A percentile compares a stretch with the other conserved stretches of the same genome.
Conservation (phyloP, 1,140 invertebrate species). For the Antheraea mylitta region DNA sequence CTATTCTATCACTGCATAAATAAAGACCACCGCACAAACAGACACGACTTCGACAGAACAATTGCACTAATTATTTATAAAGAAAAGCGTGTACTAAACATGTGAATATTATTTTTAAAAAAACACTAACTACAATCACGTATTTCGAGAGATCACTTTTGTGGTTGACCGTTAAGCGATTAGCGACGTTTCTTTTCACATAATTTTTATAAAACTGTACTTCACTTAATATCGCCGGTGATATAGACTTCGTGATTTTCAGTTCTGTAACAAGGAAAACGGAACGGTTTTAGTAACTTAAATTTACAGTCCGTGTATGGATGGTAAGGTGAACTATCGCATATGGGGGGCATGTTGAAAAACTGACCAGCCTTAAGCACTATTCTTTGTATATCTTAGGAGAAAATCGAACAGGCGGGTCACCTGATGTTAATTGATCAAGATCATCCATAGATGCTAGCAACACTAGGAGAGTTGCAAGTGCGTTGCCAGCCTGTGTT, state of each 20-base stretch:
- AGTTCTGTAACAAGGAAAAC: conserved; percentile 42
- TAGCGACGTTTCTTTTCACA: conserved; percentile 46
- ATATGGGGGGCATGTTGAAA: too few species aligned
- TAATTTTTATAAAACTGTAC: conserved; percentile 39
- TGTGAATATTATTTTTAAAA: conserved; percentile 23
- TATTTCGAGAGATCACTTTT: conserved; percentile 47
- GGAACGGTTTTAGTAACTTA: not conserved
- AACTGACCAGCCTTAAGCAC: too few species aligned
- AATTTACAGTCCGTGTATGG: too few species aligned
- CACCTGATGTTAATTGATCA: too few species aligned
- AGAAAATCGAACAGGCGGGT: too few species aligned
- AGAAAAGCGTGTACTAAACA: conserved; percentile 7
- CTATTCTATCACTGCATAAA: conserved; percentile 20
- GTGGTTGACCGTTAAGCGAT: conserved; percentile 13
- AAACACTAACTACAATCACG: conserved; percentile 33
- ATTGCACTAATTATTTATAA: conserved; percentile 41
- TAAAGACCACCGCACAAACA: conserved; percentile 19
- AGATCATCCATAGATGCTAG: too few species aligned
- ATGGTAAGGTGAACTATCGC: too few species aligned
- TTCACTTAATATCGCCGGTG: conserved; percentile 23
- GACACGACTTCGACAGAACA: conserved; percentile 31
- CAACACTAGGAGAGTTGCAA: too few species aligned
- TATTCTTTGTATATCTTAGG: too few species aligned
- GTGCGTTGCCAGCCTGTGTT: too few species aligned
- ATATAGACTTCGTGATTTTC: conserved; percentile 26